These are phyloP conservation scores for Stegophylla sp. DNA, from an alignment of 2,888 invertebrate species.

Conservation along the genomic window DNA sequence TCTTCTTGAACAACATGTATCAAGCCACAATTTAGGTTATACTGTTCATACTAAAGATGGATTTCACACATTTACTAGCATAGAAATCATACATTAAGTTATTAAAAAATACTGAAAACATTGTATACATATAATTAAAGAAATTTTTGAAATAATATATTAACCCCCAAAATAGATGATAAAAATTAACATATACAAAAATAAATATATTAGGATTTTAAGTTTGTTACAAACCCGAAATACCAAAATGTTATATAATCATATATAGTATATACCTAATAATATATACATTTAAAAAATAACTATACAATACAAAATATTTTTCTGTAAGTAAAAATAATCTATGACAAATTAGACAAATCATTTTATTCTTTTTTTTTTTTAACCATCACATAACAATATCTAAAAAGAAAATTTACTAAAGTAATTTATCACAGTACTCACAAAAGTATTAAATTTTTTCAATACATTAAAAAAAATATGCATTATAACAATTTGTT, in stretches of 20 bases:
- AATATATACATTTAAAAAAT: no score
- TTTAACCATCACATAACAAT: neutral
- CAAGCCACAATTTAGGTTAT: no score
- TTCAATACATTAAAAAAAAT: neutral
- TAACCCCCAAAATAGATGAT: neutral
- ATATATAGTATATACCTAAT: no score
- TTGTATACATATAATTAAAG: no score
- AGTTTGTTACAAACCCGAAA: neutral
- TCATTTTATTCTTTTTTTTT: constrained; percentile 1
- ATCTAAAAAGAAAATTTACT: neutral
- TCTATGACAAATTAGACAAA: neutral
- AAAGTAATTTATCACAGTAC: constrained; percentile 17
- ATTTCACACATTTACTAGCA: no score
- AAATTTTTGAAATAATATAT: neutral
- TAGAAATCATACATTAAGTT: no score
- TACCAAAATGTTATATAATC: constrained; percentile 3
- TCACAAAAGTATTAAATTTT: neutral
- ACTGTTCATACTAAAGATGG: no score
- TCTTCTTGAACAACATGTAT: no score
- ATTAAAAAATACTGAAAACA: no score
- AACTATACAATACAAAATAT: constrained; percentile 23
- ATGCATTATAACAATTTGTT: neutral
- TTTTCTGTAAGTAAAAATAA: constrained; percentile 2
- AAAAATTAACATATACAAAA: neutral
- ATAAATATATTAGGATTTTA: constrained; percentile 7